phyloP scores from a whole-genome alignment of 2,113 vertebrate species.

The Willisornis vidua region DNA sequence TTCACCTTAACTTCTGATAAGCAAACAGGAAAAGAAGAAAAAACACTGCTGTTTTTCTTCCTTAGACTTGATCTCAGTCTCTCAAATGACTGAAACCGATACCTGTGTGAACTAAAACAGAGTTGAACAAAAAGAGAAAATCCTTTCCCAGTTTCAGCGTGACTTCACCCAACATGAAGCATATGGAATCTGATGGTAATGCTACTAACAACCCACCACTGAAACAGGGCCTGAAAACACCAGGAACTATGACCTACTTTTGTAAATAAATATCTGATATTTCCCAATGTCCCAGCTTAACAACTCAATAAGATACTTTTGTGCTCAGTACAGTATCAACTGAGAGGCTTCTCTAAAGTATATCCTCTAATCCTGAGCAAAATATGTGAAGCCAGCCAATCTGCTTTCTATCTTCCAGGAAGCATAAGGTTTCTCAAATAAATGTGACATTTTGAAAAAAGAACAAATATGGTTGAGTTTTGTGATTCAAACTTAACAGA shows the following conservation, averaged over 20 bases:
- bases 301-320: not conserved
- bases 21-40: not conserved
- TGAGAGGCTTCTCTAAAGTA: not conserved
- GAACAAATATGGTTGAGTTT: not conserved
- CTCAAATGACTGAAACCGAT: not conserved
- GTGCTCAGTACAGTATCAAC: not conserved
- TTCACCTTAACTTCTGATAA: not conserved
- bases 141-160: not conserved
- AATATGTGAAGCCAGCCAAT: not conserved
- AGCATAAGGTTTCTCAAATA: not conserved
- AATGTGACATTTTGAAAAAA: not conserved
- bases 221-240: not conserved
- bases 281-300: not conserved
- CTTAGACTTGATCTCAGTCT: not conserved
- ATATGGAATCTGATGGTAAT: not conserved
- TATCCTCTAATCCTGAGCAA: not conserved
- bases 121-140: not conserved
- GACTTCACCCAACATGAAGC: not conserved
- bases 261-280: not conserved
- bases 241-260: not conserved
- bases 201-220: not conserved
- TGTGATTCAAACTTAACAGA: not conserved
- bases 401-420: not conserved
- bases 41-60: not conserved
- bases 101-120: not conserved